Conservation (phyloP, 2,113 vertebrate species). For the Heteronetta atricapilla region DNA sequence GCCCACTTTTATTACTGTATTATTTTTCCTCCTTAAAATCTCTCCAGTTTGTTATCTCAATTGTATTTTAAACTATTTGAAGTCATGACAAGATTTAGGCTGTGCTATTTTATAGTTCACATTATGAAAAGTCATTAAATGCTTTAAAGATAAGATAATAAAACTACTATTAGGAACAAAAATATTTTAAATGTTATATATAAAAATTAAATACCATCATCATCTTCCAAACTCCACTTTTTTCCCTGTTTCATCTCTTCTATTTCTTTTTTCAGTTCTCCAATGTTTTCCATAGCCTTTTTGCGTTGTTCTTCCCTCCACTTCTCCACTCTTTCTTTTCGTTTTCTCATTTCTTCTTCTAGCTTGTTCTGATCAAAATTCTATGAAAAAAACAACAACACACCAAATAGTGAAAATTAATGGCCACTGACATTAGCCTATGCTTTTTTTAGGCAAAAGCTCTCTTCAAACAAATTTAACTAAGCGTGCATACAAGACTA, state of each 20-base stretch:
- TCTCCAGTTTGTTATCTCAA: neutral
- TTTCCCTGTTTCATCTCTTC: slow-evolving; percentile 99
- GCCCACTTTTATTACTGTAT: neutral
- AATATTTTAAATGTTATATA: neutral
- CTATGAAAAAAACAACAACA: slow-evolving; percentile 49
- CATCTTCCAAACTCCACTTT: slow-evolving; percentile 98
- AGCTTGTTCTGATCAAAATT: slow-evolving; percentile 99
- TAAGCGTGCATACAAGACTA: neutral
- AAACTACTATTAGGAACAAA: neutral
- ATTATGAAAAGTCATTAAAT: neutral
- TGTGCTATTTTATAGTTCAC: neutral
- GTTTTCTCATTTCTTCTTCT: slow-evolving; percentile 98
- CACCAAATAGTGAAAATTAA: neutral
- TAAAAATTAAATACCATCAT: slow-evolving; percentile 85
- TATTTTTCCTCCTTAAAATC: neutral
- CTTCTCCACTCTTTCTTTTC: slow-evolving; percentile 97
- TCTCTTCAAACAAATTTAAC: neutral
- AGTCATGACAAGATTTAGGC: neutral
- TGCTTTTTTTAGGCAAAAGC: neutral
- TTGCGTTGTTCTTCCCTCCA: slow-evolving; percentile 98
- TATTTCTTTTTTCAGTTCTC: slow-evolving; percentile 95
- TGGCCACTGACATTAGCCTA: neutral
- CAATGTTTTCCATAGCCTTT: slow-evolving; percentile 97
- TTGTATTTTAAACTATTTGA: neutral
- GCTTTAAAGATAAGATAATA: neutral